phyloP scores from a whole-genome alignment of 2,113 vertebrate species.

The Sturnus vulgaris region DNA sequence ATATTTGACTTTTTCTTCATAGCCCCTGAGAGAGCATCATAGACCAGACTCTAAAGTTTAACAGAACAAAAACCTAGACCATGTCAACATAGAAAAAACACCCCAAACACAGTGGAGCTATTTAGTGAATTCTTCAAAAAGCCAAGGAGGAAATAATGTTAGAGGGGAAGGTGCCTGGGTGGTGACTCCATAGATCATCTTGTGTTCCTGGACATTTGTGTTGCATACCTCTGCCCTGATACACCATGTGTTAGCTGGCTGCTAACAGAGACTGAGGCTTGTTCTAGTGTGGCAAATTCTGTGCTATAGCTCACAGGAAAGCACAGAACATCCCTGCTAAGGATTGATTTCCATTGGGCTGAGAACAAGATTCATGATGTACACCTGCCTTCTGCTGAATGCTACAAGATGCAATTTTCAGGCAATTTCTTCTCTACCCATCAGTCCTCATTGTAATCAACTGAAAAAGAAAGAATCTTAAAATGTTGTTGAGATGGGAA shows the following conservation, averaged over 20 bases:
- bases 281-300: background rate
- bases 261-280: background rate
- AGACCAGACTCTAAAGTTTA: background rate
- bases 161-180: background rate
- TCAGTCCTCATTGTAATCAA: background rate
- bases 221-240: rapidly evolving
- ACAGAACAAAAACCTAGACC: background rate
- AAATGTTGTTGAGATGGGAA: background rate
- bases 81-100: background rate
- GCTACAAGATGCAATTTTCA: background rate
- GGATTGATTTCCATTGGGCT: background rate
- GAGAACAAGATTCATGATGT: background rate
- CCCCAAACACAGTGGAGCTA: background rate
- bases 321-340: background rate
- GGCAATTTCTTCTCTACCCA: background rate
- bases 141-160: background rate
- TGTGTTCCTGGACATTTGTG: background rate
- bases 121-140: background rate
- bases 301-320: background rate
- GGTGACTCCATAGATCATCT: too few relatives aligned
- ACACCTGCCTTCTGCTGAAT: background rate
- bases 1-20: background rate
- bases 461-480: background rate
- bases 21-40: background rate
- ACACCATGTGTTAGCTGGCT: rapidly evolving